Conservation (phyloP, 2,113 vertebrate genomes). For the Corythornis madagascariensis region DNA sequence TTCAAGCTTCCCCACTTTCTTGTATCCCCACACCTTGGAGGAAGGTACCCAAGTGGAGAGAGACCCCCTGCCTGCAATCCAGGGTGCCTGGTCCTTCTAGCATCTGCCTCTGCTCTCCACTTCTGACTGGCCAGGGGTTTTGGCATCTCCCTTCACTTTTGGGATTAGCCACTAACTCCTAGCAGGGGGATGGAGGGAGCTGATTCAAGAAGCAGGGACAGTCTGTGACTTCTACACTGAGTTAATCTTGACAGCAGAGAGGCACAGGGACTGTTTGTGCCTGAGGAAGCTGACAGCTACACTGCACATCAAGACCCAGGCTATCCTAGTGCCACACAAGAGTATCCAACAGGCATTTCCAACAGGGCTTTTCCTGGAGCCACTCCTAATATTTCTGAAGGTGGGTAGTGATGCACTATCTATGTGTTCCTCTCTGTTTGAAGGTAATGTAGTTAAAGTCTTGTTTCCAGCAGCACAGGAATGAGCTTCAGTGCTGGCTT, state of each 20-base stretch:
- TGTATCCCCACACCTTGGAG: neutral
- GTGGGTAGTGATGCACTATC: neutral
- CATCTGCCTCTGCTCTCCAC: neutral
- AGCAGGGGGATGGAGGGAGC: neutral
- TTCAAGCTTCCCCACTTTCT: neutral
- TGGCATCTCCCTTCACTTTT: neutral
- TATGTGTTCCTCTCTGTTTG: neutral
- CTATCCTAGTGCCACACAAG: neutral
- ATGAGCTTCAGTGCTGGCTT: neutral
- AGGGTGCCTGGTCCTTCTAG: neutral
- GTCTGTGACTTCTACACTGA: neutral
- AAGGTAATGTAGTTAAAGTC: neutral
- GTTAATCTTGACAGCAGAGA: neutral
- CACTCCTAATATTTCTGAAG: neutral
- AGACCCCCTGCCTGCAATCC: neutral
- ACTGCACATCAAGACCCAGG: rapidly evolving
- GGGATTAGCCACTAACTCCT: neutral
- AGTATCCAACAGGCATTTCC: neutral
- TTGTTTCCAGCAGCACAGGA: neutral
- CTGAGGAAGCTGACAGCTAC: neutral
- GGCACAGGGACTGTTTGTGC: rapidly evolving
- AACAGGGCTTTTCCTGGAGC: neutral
- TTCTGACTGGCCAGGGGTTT: neutral
- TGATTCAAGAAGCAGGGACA: neutral
- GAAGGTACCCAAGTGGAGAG: neutral